phyloP scores from a whole-genome alignment of 2,888 invertebrate genomes.

The Ophraella communa region DNA sequence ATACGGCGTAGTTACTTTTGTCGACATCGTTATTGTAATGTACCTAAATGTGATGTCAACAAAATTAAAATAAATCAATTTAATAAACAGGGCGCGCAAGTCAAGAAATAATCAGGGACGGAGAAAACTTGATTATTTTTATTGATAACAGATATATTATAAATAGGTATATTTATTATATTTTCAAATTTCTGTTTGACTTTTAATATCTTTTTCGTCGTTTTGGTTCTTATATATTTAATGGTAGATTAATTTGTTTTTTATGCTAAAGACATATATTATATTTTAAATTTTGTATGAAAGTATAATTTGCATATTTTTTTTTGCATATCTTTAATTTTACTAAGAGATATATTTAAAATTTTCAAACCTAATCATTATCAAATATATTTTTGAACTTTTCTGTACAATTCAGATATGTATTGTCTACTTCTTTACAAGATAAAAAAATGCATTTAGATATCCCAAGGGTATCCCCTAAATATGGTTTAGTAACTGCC shows the following conservation, averaged over 20 bases:
- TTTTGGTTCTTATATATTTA: no score
- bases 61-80: slow-evolving; percentile 31
- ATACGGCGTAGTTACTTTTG: background rate
- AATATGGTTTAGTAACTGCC: background rate
- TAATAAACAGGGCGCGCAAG: slow-evolving; percentile 30
- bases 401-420: background rate
- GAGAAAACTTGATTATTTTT: background rate
- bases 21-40: background rate
- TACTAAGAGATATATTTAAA: background rate
- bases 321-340: no score
- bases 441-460: background rate
- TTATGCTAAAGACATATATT: no score
- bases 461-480: background rate
- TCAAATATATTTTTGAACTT: no score
- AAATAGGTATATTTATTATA: no score
- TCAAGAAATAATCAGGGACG: slow-evolving; percentile 16
- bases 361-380: no score
- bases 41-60: slow-evolving; percentile 7
- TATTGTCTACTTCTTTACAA: background rate
- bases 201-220: background rate
- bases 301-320: no score
- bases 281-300: no score
- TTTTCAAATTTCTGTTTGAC: background rate
- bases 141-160: background rate
- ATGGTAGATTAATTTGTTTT: no score